Percentiles rank a stretch among this genome's conserved stretches.
Evolutionary conservation across 2,888 invertebrate genomes (phyloP).

Genomic region (Andrena marginata): DNA sequence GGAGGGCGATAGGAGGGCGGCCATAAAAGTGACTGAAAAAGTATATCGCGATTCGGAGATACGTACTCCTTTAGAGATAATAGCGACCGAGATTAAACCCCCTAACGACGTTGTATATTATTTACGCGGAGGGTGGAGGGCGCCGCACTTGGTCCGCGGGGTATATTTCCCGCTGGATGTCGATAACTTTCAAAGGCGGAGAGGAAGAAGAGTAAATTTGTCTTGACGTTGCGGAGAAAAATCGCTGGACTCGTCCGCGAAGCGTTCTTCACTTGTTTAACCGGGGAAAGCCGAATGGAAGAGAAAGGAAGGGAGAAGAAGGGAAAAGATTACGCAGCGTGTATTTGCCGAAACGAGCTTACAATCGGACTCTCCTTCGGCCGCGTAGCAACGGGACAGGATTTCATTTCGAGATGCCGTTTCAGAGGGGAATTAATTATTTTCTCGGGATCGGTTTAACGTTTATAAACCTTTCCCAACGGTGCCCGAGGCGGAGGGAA

Average conservation of each 20-base stretch:
- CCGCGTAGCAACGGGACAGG: neutral
- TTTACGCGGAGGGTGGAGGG: no score
- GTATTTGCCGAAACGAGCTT: conserved; percentile 14
- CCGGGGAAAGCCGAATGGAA: conserved; percentile 9
- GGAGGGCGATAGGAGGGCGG: no score
- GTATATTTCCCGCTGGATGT: conserved; percentile 1
- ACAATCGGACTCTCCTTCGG: neutral
- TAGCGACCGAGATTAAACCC: conserved; percentile 24
- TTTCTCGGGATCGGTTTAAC: conserved; percentile 30
- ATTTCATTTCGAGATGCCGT: conserved; percentile 19
- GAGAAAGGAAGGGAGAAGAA: no score
- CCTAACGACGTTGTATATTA: conserved; percentile 15
- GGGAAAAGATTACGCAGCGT: neutral
- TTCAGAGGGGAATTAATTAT: conserved; percentile 50
- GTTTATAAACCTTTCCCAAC: neutral
- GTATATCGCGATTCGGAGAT: conserved; percentile 20
- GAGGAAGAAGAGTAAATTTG: conserved; percentile 3
- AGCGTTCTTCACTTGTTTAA: conserved; percentile 18
- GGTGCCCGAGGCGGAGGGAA: neutral
- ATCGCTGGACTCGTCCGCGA: conserved; percentile 13
- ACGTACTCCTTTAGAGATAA: conserved; percentile 10
- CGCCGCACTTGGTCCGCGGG: no score
- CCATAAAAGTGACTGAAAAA: conserved; percentile 5
- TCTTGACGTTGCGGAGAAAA: conserved; percentile 3
- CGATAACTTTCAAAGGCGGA: conserved; percentile 13